phyloP scores from a whole-genome alignment of 2,888 invertebrate species.

The Toxonevra muliebris region DNA sequence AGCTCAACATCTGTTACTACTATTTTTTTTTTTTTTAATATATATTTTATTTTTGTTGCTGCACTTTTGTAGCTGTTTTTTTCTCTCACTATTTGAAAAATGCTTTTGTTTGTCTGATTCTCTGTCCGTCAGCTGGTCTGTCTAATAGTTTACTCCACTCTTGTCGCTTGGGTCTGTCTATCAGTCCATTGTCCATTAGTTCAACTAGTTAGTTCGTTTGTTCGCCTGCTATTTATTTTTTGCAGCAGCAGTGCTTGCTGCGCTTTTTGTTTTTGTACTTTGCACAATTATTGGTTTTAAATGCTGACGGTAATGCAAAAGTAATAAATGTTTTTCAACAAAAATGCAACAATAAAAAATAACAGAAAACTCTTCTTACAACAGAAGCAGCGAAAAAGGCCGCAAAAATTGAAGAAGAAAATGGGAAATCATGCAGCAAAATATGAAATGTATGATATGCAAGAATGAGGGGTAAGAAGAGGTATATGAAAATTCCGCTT shows the following conservation, averaged over 20 bases:
- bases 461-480: neutral
- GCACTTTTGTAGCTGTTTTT: no score
- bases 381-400: no score
- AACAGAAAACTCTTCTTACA: no score
- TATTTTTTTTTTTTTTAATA: no score
- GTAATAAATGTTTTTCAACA: neutral
- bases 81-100: no score
- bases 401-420: neutral
- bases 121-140: no score
- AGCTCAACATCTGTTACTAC: no score
- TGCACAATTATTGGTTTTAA: constrained; percentile 29
- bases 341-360: neutral
- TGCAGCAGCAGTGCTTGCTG: neutral
- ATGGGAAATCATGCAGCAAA: neutral
- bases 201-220: no score
- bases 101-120: no score
- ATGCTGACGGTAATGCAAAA: constrained; percentile 27
- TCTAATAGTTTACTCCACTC: neutral
- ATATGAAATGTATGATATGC: neutral
- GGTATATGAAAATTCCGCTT: neutral
- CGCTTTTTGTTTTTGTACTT: constrained; percentile 12
- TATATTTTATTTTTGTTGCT: no score
- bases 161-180: neutral
- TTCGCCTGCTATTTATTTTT: no score
- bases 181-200: constrained; percentile 19